phyloP scores from a whole-genome alignment of 2,797 vertebrate genomes.

The Lacerta viridis region DNA sequence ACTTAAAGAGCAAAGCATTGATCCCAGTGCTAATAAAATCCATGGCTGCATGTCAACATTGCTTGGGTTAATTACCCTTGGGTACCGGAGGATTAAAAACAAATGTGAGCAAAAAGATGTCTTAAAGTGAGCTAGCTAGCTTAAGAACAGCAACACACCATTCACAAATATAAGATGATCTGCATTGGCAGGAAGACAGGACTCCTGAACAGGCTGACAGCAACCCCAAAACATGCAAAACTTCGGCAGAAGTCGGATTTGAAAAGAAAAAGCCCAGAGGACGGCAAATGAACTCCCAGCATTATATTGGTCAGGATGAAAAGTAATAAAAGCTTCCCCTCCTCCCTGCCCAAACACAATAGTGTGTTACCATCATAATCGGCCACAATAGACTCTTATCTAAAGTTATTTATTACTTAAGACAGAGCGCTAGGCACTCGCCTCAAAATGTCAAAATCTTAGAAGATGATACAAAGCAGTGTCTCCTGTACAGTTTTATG shows the following conservation, averaged over 20 bases:
- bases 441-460: neutral
- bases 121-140: neutral
- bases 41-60: slow-evolving; percentile 28
- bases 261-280: neutral
- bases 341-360: neutral
- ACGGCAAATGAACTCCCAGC: neutral
- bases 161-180: neutral
- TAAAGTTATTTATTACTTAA: neutral
- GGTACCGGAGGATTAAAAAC: neutral
- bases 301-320: neutral
- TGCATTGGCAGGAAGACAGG: neutral
- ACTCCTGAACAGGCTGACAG: neutral
- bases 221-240: neutral
- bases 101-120: slow-evolving; percentile 2
- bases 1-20: slow-evolving; percentile 32
- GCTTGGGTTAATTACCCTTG: slow-evolving; percentile 34
- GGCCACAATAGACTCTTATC: neutral
- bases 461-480: neutral
- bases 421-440: neutral
- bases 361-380: neutral
- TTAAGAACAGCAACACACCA: neutral
- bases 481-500: neutral
- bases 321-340: neutral
- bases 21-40: slow-evolving; percentile 30
- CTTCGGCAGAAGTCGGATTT: too few relatives aligned